These are phyloP conservation scores for Oreochromis spilurus DNA, from an alignment of 2,113 vertebrate genomes.

Conservation along the genomic window DNA sequence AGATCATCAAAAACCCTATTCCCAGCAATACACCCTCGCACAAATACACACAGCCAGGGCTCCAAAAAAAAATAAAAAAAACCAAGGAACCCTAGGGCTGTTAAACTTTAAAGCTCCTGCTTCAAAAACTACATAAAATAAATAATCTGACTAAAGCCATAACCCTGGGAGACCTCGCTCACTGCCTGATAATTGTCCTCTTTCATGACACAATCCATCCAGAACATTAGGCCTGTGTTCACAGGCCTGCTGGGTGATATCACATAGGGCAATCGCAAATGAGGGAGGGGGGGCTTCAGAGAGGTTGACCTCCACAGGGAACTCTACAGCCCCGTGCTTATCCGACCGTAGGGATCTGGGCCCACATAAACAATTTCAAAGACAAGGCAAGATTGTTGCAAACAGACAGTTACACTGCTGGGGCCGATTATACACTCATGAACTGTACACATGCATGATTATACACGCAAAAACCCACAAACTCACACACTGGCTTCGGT, in stretches of 20 bases:
- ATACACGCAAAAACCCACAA: background rate
- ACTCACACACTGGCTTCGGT: background rate
- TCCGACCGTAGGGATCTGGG: constrained; percentile 62
- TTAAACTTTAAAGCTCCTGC: constrained; percentile 76
- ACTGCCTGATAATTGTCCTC: constrained; percentile 76
- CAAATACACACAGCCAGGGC: constrained; percentile 47
- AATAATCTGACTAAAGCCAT: constrained; percentile 76
- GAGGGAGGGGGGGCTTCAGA: constrained; percentile 56
- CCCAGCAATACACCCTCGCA: constrained; percentile 30
- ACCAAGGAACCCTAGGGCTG: constrained; percentile 65
- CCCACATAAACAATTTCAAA: constrained; percentile 73
- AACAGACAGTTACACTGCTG: constrained; percentile 48
- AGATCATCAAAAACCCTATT: constrained; percentile 68
- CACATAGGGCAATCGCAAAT: constrained; percentile 62
- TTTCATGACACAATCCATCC: constrained; percentile 76
- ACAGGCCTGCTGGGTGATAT: constrained; percentile 73
- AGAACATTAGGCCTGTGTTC: constrained; percentile 72
- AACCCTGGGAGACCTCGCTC: constrained; percentile 74
- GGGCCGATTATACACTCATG: background rate
- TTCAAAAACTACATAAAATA: constrained; percentile 77
- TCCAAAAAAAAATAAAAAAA: background rate
- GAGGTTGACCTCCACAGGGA: constrained; percentile 64
- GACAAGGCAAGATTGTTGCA: constrained; percentile 56
- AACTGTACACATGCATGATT: background rate
- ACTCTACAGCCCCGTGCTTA: constrained; percentile 63